Percentiles rank a stretch among this genome's conserved stretches.
Evolutionary conservation across 2,113 vertebrate species (phyloP).

Genomic region (Pygoscelis adeliae): DNA sequence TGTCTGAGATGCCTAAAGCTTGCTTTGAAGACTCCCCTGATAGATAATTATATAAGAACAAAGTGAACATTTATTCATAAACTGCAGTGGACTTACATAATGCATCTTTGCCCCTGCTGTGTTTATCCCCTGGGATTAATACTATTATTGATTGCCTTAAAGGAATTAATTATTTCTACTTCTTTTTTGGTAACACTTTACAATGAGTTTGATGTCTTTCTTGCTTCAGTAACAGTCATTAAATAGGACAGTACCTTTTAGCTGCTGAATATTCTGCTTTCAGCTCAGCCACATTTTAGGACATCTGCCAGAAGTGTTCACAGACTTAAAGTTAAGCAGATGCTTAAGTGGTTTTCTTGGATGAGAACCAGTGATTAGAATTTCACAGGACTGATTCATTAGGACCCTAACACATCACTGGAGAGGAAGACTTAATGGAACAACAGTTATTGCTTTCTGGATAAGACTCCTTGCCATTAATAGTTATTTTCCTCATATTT

Average conservation of each 20-base stretch:
- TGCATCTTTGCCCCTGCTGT: background rate
- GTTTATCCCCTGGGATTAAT: background rate
- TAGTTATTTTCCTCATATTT: background rate
- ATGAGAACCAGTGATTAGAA: background rate
- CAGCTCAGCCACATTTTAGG: background rate
- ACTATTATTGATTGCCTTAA: background rate
- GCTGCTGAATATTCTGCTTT: background rate
- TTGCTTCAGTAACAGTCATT: background rate
- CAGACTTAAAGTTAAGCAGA: background rate
- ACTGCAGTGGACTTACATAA: background rate
- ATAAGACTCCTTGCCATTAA: background rate
- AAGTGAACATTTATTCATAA: background rate
- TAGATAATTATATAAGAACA: background rate
- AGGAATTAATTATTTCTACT: constrained; percentile 9
- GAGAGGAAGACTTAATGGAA: background rate
- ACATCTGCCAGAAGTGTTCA: background rate
- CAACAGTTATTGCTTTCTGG: background rate
- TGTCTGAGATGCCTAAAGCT: background rate
- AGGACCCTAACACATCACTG: background rate
- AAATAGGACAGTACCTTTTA: background rate
- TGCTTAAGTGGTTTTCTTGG: background rate
- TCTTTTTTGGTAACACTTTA: background rate
- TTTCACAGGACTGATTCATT: background rate
- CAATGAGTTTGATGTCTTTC: background rate
- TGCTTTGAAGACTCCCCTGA: background rate